Evolutionary conservation across 23 tunicate genomes (phyloP).

Genomic region (Trididemnum nubilum): DNA sequence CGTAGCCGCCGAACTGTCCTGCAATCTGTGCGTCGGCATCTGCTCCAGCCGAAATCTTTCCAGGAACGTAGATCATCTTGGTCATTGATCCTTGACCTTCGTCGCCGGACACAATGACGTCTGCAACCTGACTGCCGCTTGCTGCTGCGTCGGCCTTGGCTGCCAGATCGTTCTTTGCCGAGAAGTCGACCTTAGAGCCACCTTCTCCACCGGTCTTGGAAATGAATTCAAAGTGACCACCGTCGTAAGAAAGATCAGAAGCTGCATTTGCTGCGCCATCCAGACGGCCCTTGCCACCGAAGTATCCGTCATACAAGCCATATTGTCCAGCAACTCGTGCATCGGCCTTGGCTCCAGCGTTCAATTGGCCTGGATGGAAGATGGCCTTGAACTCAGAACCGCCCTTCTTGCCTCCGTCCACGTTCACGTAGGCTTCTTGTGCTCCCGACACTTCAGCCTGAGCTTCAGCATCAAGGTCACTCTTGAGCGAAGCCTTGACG

Average conservation of each 20-base stretch:
- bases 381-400: not conserved
- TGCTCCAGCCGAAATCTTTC: not conserved
- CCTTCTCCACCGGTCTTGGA: constrained; percentile 18
- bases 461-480: constrained; percentile 2
- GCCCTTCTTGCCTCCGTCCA: constrained; percentile 29
- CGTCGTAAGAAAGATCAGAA: not conserved
- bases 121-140: constrained; percentile 22
- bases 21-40: constrained; percentile 3
- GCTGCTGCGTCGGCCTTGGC: constrained; percentile 13
- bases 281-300: constrained; percentile 21
- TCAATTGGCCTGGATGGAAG: constrained; percentile 13
- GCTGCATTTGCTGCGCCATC: not conserved
- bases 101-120: not conserved
- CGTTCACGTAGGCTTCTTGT: constrained; percentile 4
- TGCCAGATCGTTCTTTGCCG: constrained; percentile 9
- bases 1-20: constrained; percentile 12
- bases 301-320: not conserved
- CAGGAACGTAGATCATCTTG: constrained; percentile 20
- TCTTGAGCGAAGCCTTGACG: constrained; percentile 20
- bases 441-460: not conserved
- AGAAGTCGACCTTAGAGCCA: not conserved
- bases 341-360: not conserved
- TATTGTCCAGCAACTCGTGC: constrained; percentile 2
- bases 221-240: constrained; percentile 15
- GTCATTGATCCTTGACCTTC: not conserved